A percentile compares a stretch with the other conserved stretches of the same genome.
phyloP scores from a whole-genome alignment of 2,888 invertebrate genomes.

The Eumacrocentrus americanus region DNA sequence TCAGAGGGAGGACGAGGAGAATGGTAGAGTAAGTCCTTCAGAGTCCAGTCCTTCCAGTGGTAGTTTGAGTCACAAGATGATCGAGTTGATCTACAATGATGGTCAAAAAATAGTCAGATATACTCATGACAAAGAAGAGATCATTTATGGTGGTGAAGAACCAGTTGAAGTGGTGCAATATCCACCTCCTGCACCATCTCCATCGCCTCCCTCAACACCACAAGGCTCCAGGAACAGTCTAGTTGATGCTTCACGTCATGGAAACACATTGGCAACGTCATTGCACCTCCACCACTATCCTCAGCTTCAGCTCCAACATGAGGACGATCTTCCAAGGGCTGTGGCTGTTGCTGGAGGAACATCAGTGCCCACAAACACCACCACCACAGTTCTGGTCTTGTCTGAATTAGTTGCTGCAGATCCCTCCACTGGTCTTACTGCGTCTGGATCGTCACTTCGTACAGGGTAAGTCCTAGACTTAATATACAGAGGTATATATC shows the following conservation, averaged over 20 bases:
- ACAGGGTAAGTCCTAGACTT: slow-evolving; percentile 58
- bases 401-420: slow-evolving; percentile 77
- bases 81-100: slow-evolving; percentile 83
- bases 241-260: slow-evolving; percentile 11
- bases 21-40: slow-evolving; percentile 55
- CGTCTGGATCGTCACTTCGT: slow-evolving; percentile 50
- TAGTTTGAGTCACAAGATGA: slow-evolving; percentile 73
- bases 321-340: slow-evolving; percentile 62
- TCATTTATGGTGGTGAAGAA: slow-evolving; percentile 79
- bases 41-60: slow-evolving; percentile 63
- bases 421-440: slow-evolving; percentile 58
- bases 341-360: slow-evolving; percentile 48
- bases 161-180: slow-evolving; percentile 59
- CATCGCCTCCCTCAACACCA: slow-evolving; percentile 61
- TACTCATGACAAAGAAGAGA: slow-evolving; percentile 81
- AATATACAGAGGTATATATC: background rate
- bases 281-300: slow-evolving; percentile 65
- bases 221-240: slow-evolving; percentile 63
- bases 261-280: slow-evolving; percentile 62
- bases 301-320: slow-evolving; percentile 64
- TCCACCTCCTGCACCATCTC: slow-evolving; percentile 58
- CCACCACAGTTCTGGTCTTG: slow-evolving; percentile 73
- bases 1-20: slow-evolving; percentile 60
- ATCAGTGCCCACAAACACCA: slow-evolving; percentile 57
- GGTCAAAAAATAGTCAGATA: slow-evolving; percentile 86